Base-by-base conservation (phyloP, 30 jellyfish, hydroid and myxozoan genomes). In the Rhopilema esculentum region DNA sequence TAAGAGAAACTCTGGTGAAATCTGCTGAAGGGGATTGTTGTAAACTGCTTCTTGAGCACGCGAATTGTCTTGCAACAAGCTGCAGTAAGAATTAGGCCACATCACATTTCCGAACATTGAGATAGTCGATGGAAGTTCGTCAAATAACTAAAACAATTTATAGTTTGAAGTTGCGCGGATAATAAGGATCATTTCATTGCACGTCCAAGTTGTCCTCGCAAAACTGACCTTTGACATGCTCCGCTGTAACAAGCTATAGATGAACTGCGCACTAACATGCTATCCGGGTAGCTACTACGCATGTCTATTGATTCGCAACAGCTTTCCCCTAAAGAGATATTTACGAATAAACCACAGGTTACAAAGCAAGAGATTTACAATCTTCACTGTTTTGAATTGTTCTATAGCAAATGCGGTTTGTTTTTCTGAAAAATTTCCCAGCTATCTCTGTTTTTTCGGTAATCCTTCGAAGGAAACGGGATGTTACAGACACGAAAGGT, bases 51-150 rank as follows among this genome's bases (percentile, higher is more conserved):
- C 90, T 25, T 67, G 75, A 9, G 88, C 94, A 85, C 94, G 94
- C 88, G 94, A 85, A 62, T 30, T 33, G 29, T 85, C 94, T 77
- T 73, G 94, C 22, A 85, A 48, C 79, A 64, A 20, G 21, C 94
- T 83, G 30, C 94, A 62, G 66, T 85, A 85, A 8, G 88, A 40
- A 75, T 85, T 66, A 74, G 94, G 94, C 94, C 94, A 85, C 81
- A 85, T 75, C 22, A 67, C 78, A 66, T 75, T 64, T 23, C 90
- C 90, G 49, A 80, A 80, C 90, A 80, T 80, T 25, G 27, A 32
- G 82, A 80, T 4, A 23, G 82, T n/a, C 28, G 62, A 28, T 9
- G 16, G 9, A 9, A 25, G 31, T 1, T 19, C 15, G 24, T 50
- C 16, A 64, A 21, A 23, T 15, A 0, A 33, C 16, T 8, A 49